phyloP scores from a whole-genome alignment of 2,113 vertebrate genomes.

The Alaudala cheleensis region DNA sequence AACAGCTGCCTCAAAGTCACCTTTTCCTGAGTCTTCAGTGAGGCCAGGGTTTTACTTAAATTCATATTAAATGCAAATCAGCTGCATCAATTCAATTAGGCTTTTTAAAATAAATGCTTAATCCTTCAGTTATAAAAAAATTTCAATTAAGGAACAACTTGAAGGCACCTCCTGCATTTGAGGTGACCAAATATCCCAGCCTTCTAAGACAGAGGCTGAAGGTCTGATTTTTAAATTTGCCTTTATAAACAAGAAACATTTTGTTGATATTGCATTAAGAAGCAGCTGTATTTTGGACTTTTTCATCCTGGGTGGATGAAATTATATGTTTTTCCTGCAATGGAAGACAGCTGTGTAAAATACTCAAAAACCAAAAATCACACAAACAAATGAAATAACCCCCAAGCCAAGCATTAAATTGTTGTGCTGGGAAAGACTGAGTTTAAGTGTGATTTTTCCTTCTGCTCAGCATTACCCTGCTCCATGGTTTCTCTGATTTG shows the following conservation, averaged over 20 bases:
- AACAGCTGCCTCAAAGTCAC: neutral
- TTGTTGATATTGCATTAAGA: neutral
- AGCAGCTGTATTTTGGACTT: neutral
- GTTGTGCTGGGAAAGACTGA: neutral
- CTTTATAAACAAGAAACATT: neutral
- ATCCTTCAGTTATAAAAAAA: neutral
- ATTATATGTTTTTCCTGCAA: neutral
- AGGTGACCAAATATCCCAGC: neutral
- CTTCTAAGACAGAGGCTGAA: neutral
- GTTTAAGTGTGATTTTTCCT: neutral
- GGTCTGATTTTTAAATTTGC: neutral
- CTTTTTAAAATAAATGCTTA: neutral
- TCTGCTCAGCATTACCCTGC: neutral
- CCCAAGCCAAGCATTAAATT: neutral
- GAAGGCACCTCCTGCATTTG: neutral
- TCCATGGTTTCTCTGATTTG: accelerated
- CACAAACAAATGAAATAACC: neutral
- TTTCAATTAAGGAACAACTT: neutral
- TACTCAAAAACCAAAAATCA: accelerated
- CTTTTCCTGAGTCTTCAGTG: neutral
- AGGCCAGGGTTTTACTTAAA: neutral
- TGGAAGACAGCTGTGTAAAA: neutral
- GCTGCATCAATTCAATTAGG: neutral
- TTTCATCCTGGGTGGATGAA: neutral
- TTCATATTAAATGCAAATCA: neutral